Conservation (phyloP, 2,113 vertebrate genomes). For the Anarhynchus alexandrinus region DNA sequence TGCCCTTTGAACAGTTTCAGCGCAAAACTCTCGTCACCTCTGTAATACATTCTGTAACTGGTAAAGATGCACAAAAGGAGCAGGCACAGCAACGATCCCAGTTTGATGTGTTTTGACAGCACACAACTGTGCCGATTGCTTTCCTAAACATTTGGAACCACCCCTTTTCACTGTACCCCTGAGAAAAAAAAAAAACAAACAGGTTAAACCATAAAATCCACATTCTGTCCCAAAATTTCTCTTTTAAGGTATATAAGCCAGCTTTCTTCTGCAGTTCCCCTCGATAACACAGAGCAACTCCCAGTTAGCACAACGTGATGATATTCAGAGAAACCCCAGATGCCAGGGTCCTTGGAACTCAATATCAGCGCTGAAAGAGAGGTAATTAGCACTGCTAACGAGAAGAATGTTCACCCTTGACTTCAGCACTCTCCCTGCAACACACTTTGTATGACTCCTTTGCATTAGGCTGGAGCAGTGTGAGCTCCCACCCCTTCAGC, state of each 20-base stretch:
- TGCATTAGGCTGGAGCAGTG: too few relatives aligned
- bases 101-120: background rate
- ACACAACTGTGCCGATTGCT: background rate
- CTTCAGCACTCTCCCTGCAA: background rate
- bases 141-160: background rate
- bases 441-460: accelerated
- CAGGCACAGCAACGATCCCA: background rate
- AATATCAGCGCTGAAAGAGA: background rate
- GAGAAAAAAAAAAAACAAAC: background rate
- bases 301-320: background rate
- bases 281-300: background rate
- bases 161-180: too few relatives aligned
- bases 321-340: background rate
- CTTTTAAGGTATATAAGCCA: background rate
- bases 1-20: background rate
- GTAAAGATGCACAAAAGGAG: background rate
- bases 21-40: background rate
- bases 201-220: background rate
- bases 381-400: background rate
- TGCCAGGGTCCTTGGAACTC: background rate
- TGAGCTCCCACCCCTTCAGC: background rate
- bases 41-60: background rate
- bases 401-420: background rate
- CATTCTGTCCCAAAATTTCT: background rate
- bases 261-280: background rate